Percentiles rank a stretch among this genome's conserved stretches.
Conservation (phyloP, 2,113 vertebrate species). For the Hydropotes inermis region DNA sequence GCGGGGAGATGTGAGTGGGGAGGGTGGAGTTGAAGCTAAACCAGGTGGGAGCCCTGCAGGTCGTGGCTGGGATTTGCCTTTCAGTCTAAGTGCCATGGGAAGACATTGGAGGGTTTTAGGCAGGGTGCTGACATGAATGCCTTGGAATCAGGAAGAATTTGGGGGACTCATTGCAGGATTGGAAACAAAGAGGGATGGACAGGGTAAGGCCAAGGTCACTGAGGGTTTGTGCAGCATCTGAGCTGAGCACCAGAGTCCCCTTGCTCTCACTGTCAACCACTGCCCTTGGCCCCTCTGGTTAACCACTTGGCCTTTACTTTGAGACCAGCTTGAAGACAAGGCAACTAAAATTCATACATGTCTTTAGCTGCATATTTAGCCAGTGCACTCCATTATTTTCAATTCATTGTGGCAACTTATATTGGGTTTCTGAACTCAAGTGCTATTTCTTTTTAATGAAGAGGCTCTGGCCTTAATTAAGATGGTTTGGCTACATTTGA, state of each 20-base stretch:
- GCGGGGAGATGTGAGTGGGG: background rate
- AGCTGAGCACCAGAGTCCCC: background rate
- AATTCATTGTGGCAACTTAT: background rate
- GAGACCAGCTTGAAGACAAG: background rate
- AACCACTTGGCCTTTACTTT: background rate
- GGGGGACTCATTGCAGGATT: background rate
- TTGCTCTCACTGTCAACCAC: background rate
- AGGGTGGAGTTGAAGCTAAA: background rate
- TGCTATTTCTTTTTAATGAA: conserved; percentile 32
- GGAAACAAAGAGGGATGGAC: background rate
- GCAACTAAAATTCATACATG: background rate
- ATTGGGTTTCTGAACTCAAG: background rate
- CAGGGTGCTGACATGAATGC: background rate
- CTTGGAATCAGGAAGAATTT: background rate
- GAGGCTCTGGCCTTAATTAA: conserved; percentile 19
- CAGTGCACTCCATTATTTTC: background rate
- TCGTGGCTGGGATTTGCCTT: background rate
- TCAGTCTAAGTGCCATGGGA: background rate
- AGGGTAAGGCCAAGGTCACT: background rate
- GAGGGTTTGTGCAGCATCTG: background rate
- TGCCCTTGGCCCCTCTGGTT: background rate
- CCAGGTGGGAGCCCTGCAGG: background rate
- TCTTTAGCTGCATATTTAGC: background rate
- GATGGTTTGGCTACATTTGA: background rate
- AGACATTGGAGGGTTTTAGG: background rate